phyloP scores from a whole-genome alignment of 2,113 vertebrate species.

The Glaucidium brasilianum region DNA sequence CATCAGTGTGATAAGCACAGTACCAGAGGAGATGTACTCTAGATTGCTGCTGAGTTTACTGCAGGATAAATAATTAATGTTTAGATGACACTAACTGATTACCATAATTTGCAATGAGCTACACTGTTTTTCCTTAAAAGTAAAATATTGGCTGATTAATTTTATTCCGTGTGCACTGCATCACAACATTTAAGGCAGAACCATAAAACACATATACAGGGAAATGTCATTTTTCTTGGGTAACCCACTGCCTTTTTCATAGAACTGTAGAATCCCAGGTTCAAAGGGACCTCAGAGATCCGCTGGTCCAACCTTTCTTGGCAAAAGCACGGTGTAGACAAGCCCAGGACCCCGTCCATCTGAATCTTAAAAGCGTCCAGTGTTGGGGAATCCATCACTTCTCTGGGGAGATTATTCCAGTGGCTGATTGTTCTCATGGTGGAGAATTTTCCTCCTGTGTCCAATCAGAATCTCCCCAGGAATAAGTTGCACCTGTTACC shows the following conservation, averaged over 20 bases:
- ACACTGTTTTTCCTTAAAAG: not conserved
- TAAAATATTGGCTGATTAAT: not conserved
- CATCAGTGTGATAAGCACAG: not conserved
- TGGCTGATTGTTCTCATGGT: not conserved
- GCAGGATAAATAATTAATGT: conserved; percentile 50
- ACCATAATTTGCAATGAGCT: not conserved
- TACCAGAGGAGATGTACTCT: not conserved
- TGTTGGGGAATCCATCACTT: not conserved
- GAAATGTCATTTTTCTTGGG: rapidly evolving
- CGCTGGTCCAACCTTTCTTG: not conserved
- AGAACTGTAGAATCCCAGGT: not conserved
- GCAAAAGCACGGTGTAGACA: not conserved
- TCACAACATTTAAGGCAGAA: not conserved
- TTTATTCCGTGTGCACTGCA: not conserved
- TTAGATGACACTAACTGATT: conserved; percentile 33
- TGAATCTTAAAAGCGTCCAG: too few relatives aligned
- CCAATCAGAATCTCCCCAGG: not conserved
- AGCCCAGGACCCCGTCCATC: not conserved
- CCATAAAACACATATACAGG: not conserved
- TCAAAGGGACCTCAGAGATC: not conserved
- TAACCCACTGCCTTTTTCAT: not conserved
- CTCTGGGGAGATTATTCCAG: not conserved
- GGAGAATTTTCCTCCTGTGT: not conserved
- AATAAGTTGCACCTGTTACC: not conserved
- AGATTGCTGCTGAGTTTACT: not conserved